Evolutionary conservation across 2,113 vertebrate genomes (phyloP).

Genomic region (Tragelaphus buxtoni): DNA sequence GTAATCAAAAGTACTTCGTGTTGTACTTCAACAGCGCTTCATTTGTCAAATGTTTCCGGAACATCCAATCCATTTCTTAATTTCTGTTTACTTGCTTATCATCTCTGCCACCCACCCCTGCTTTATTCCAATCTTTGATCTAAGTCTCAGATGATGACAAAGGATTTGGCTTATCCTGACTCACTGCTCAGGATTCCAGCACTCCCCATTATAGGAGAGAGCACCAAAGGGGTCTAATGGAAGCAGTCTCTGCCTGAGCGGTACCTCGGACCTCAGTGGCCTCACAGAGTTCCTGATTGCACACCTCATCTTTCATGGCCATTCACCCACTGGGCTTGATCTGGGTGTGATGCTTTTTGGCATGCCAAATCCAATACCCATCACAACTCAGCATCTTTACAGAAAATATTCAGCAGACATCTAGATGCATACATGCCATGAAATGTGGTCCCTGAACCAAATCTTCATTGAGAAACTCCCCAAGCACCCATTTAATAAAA

Average conservation of each 20-base stretch:
- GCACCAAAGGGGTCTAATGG: slow-evolving; percentile 45
- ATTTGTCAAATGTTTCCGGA: slow-evolving; percentile 62
- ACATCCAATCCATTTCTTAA: slow-evolving; percentile 69
- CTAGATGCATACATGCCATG: background rate
- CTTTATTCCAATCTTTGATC: slow-evolving; percentile 68
- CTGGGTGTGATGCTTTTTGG: slow-evolving; percentile 18
- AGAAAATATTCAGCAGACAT: background rate
- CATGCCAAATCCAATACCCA: background rate
- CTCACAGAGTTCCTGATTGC: slow-evolving; percentile 41
- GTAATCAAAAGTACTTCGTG: slow-evolving; percentile 67
- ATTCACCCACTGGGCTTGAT: slow-evolving; percentile 37
- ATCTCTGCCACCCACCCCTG: background rate
- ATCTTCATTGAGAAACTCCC: slow-evolving; percentile 13
- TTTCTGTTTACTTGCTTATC: slow-evolving; percentile 71
- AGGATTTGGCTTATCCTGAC: slow-evolving; percentile 50
- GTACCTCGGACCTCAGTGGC: slow-evolving; percentile 41
- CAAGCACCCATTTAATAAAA: slow-evolving; percentile 28
- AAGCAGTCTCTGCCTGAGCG: slow-evolving; percentile 21
- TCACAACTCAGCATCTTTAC: slow-evolving; percentile 11
- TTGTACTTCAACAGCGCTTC: slow-evolving; percentile 70
- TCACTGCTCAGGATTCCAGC: slow-evolving; percentile 50
- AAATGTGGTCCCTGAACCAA: background rate
- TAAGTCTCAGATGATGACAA: slow-evolving; percentile 66
- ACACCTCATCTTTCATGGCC: slow-evolving; percentile 28
- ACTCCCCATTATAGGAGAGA: slow-evolving; percentile 63